Base-by-base conservation (phyloP, 2,113 vertebrate species). In the Petaurus breviceps region DNA sequence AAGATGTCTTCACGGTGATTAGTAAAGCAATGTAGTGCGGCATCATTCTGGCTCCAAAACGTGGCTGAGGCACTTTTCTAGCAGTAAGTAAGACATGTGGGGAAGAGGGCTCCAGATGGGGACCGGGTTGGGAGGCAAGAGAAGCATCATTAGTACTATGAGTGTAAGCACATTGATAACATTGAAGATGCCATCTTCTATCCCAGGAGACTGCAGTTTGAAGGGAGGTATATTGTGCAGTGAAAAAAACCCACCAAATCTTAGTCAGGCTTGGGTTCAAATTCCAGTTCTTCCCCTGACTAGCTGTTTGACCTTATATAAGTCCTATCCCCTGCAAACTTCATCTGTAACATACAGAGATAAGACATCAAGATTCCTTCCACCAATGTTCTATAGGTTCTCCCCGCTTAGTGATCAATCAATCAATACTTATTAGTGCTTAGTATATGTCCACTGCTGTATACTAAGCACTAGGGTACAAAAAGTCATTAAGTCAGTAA, bases 1-100 rank as follows among this genome's bases (percentile, higher is more conserved):
- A 93, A 98, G 96, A 92, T 95, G 94, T 98, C 97, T 96, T 97
- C 93, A 91, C 49, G 54, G 95, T 97, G 97, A 97, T 97, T 98
- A 97, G 96, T 77, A 95, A 96, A 98, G 95, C 97, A 95, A 97
- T 89, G 97, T 95, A 95, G 96, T 96, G 96, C 95, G 96, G 96
- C 98, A 50, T 77, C 96, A 96, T 61, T 95, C 94, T 0, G 0
- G 92, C 97, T 96, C 96, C 95, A 90, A 96, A 95, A 96, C 91
- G 97, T 93, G 96, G 93, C 95, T 19, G 16, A 1, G 0, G 26
- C 51, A 37, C 3, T 43, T 4, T 12, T 26, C 28, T 37, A 50
- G 37, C 51, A n/a, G 89, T 25, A 2, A 68, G 50, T 2, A 57
- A 93, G n/a, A 37, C 0, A 51, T 10, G 11, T 3, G 37, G 31